Evolutionary conservation across 2,113 vertebrate species (phyloP), one percentile per base, ranked within the genome.

Genomic region (Phyllostomus discolor): DNA sequence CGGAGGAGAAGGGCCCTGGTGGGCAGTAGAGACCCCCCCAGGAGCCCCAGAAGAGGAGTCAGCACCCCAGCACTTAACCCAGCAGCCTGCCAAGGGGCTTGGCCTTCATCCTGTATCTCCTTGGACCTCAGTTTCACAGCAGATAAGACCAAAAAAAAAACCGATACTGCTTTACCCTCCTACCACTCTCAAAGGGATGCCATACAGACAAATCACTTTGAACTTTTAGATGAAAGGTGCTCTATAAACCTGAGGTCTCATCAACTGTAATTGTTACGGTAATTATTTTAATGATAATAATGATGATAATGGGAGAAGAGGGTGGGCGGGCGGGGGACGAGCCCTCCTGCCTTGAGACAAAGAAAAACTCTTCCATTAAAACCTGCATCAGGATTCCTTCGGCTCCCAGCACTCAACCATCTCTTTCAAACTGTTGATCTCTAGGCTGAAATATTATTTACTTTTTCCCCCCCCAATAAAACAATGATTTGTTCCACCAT

Each of bases 231-330:
- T 97, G 95, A 97, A 96, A 97, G 97, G 97, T 95, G 95, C 80
- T 93, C 93, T 62, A 52, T 97, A 97, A 98, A 97, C 93, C 93
- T 11, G 46, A 97, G 97, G 94, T 93, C 97, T 98, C 97, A 98
- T 97, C 97, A 97, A 91, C 95, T 69, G 90, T 98, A 98, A 97
- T 97, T 97, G 97, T 96, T 97, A 96, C 66, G 4, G 95, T 97
- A 97, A 97, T 97, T 97, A 98, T 98, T 97, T 97, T 98, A 98
- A 98, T 97, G 97, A 98, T 96, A 95, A 97, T 98, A 96, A 98
- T 96, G 96, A 97, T 96, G 96, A 95, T 96, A 96, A 97, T 95
- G 94, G 94, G 90, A 50, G 94, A 33, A 46, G 90, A 88, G 90
- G n/a, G 54, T 31, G 7, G 78, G 62, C 28, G 62, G 80, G 86